Evolutionary conservation across 2,888 invertebrate species (phyloP).

Genomic region (Mactromeris polynyma): DNA sequence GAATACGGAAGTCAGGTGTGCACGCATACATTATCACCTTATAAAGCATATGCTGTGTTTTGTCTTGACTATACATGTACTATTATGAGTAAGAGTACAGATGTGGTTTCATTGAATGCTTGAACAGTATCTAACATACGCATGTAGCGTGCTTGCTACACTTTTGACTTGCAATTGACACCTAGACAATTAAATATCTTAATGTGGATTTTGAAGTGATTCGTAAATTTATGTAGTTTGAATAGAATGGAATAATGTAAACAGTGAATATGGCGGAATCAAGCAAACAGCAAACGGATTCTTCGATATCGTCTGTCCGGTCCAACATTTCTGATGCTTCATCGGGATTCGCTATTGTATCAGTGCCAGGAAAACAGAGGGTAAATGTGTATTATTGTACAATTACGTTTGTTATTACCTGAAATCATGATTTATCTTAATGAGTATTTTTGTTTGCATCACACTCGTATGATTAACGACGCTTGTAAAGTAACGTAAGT

Average conservation of each 20-base stretch:
- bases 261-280: background rate
- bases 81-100: no score
- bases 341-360: conserved; percentile 24
- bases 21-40: background rate
- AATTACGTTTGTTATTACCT: no score
- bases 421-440: no score
- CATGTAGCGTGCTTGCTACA: no score
- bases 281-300: background rate
- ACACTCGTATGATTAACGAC: background rate
- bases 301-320: conserved; percentile 10
- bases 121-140: background rate
- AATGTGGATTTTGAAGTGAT: background rate
- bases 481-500: no score
- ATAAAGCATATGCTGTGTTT: background rate
- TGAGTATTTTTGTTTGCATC: background rate
- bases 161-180: no score
- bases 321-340: conserved; percentile 22
- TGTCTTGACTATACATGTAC: background rate
- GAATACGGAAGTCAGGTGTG: conserved; percentile 11
- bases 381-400: no score
- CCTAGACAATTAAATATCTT: no score
- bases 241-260: background rate
- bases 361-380: background rate
- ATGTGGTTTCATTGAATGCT: background rate
- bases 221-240: background rate